Percentiles rank a stretch among this genome's conserved stretches.
These are phyloP conservation scores for Enteromius radiatus DNA, from an alignment of 2,797 vertebrate genomes.

Conservation along the genomic window DNA sequence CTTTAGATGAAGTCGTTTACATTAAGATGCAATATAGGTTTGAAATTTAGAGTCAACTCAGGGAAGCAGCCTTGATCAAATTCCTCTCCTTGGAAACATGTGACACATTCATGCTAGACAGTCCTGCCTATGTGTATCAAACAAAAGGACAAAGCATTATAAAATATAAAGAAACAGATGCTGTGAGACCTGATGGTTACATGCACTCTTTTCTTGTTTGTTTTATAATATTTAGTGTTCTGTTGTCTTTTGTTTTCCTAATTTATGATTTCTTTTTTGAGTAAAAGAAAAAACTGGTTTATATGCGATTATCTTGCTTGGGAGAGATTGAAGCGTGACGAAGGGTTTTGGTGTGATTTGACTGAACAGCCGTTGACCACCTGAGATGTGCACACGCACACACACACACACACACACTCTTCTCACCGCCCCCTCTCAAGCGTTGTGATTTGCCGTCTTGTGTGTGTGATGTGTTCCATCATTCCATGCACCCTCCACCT, in stretches of 20 bases:
- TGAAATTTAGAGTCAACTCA: constrained; percentile 71
- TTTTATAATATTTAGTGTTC: constrained; percentile 77
- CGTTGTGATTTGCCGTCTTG: constrained; percentile 58
- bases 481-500: constrained; percentile 47
- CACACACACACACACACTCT: constrained; percentile 20
- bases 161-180: constrained; percentile 62
- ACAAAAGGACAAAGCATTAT: constrained; percentile 67
- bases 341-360: constrained; percentile 61
- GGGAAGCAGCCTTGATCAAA: constrained; percentile 87
- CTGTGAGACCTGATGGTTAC: constrained; percentile 73
- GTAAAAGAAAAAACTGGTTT: constrained; percentile 70
- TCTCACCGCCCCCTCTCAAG: constrained; percentile 44
- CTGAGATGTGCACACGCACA: constrained; percentile 9
- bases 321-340: constrained; percentile 76
- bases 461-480: constrained; percentile 57
- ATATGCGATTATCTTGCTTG: constrained; percentile 78
- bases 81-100: constrained; percentile 61
- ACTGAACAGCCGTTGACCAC: constrained; percentile 39
- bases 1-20: constrained; percentile 32
- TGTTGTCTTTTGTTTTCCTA: constrained; percentile 65
- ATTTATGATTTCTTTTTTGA: constrained; percentile 75
- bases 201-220: constrained; percentile 77
- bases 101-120: constrained; percentile 69
- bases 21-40: constrained; percentile 35
- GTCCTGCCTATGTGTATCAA: constrained; percentile 67